Base-by-base conservation (phyloP, 2,888 invertebrate species). In the Dendrolimus houi region DNA sequence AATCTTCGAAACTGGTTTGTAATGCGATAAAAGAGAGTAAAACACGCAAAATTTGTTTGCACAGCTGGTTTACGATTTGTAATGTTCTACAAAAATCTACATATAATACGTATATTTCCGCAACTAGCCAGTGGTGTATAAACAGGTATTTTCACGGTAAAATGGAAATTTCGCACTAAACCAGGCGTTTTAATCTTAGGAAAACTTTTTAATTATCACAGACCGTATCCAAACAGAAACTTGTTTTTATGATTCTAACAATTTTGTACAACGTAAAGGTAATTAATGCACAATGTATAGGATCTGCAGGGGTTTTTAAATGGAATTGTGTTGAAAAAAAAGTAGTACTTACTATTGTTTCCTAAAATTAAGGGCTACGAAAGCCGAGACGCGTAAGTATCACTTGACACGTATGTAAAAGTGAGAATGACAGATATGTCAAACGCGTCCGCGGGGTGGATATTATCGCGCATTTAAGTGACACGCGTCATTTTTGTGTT, bases 371-470 rank as follows among this genome's bases (percentile, higher is more conserved):
- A 75, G 72, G 87, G 89, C 86, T 75, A 70, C 65, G 67, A 79
- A 77, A 87, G 87, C 87, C 71, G 72, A 78, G 81, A 74, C 85
- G 85, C 77, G 74, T 85, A 84, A 83, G 71, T 72, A 79, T 67
- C 12, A 70, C 77, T 82, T 88, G 89, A 90, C 89, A 90, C 89
- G 89, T 90, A 88, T 81, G 78, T 85, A 86, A 85, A 89, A 88
- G 83, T 86, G 83, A 85, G 63, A 81, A 68, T 75, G 72, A 72
- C 70, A 70, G 70, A 73, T 68, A 70, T 68, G 80, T 81, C 81
- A 77, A 71, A 77, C 77, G 75, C 78, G 81, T 81, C 77, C 75
- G 69, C 66, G 64, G 64, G 61, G 67, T 66, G 60, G 59, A 53
- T 53, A 47, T 54, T 54, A 64, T 66, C 68, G 71, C 72, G 70